These are phyloP conservation scores for Euura lappo DNA, from an alignment of 1,140 invertebrate genomes.

Conservation along the genomic window DNA sequence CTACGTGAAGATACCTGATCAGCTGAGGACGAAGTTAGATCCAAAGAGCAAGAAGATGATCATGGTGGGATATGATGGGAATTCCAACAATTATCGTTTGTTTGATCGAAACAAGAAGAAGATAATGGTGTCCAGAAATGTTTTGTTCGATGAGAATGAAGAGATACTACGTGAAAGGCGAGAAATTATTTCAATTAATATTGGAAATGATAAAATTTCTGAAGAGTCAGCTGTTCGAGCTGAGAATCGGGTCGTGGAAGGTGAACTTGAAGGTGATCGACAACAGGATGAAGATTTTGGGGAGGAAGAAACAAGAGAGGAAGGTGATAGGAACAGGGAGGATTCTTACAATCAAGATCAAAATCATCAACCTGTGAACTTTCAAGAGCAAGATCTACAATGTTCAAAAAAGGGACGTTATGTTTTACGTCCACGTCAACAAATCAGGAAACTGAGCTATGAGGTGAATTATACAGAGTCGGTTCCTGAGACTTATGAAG, in stretches of 20 bases:
- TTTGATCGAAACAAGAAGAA: constrained; percentile 17
- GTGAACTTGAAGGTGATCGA: neutral
- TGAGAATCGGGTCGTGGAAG: neutral
- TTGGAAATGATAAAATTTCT: neutral
- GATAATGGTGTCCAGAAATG: constrained; percentile 21
- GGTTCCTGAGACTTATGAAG: neutral
- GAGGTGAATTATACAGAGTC: constrained; percentile 1
- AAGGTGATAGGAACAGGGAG: too few species aligned
- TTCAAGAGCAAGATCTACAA: too few species aligned
- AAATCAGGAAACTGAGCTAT: constrained; percentile 11
- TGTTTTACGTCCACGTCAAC: neutral
- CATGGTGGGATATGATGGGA: constrained; percentile 30
- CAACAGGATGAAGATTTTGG: neutral
- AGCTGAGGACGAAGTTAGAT: constrained; percentile 26
- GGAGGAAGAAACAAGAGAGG: neutral
- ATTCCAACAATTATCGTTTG: constrained; percentile 25
- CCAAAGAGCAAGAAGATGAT: constrained; percentile 26
- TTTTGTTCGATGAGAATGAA: constrained; percentile 21
- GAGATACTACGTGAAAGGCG: neutral
- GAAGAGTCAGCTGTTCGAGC: neutral
- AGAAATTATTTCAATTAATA: neutral
- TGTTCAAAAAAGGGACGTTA: too few species aligned
- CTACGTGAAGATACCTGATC: constrained; percentile 20
- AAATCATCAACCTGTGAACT: too few species aligned
- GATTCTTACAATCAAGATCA: too few species aligned